Conservation (phyloP, 2,888 invertebrate genomes). For the Bombylius major region DNA sequence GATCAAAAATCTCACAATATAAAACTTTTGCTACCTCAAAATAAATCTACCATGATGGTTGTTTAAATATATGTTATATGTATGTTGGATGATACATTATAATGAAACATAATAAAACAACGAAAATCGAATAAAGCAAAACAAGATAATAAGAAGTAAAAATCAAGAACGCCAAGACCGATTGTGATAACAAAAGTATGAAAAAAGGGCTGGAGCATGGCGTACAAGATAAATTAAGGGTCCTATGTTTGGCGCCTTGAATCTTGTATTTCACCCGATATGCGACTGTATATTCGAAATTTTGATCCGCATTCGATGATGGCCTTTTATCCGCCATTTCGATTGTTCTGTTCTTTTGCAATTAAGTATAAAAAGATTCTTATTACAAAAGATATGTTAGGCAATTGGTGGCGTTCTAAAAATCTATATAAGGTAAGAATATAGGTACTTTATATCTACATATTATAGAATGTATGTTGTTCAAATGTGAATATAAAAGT, state of each 20-base stretch:
- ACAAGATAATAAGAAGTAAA: not conserved
- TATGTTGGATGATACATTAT: no score
- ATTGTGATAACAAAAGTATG: conserved; percentile 11
- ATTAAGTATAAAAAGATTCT: not conserved
- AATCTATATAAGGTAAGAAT: conserved; percentile 1
- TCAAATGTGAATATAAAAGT: no score
- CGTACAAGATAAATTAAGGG: conserved; percentile 14
- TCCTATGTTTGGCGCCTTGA: conserved; percentile 13
- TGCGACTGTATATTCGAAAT: not conserved
- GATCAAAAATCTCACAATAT: no score
- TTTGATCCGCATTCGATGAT: not conserved
- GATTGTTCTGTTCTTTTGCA: conserved; percentile 2
- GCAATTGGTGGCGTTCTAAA: conserved; percentile 5
- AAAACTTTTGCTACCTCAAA: no score
- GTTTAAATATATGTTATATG: no score
- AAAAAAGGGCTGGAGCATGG: conserved; percentile 9
- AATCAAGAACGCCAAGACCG: conserved; percentile 2
- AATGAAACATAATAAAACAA: no score
- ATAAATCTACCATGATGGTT: no score
- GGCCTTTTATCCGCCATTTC: conserved; percentile 9
- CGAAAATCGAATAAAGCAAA: no score
- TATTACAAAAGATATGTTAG: not conserved
- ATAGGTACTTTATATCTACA: no score
- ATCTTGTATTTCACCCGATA: conserved; percentile 7
- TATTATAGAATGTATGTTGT: no score